A percentile compares a stretch with the other conserved stretches of the same genome.
These are phyloP conservation scores for Echeneis naucrates DNA, from an alignment of 2,797 vertebrate species.

Conservation along the genomic window DNA sequence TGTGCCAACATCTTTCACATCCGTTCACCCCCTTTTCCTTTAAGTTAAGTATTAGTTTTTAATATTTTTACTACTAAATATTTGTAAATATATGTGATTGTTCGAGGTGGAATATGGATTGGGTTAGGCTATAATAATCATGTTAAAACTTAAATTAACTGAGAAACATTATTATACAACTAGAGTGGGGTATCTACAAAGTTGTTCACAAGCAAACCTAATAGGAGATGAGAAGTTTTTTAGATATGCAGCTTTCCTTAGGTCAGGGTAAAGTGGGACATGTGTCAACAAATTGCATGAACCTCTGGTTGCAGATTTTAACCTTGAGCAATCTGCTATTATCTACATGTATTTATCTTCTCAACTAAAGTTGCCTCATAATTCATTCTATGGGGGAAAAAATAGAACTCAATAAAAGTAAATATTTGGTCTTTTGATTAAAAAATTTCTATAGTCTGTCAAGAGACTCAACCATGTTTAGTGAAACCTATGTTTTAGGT, in stretches of 20 bases:
- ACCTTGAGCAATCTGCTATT: background rate
- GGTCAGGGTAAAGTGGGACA: background rate
- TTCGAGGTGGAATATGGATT: background rate
- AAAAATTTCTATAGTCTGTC: background rate
- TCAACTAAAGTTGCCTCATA: background rate
- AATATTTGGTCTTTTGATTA: background rate
- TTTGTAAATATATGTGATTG: background rate
- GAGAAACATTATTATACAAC: background rate
- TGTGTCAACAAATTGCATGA: background rate
- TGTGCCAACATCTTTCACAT: slow-evolving; percentile 51
- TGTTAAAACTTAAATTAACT: background rate
- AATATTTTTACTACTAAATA: slow-evolving; percentile 4
- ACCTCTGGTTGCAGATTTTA: background rate
- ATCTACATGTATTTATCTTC: background rate
- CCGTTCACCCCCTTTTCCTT: slow-evolving; percentile 36
- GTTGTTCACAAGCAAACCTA: background rate
- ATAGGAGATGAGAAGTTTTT: background rate
- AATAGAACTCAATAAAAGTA: background rate
- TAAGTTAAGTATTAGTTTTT: no score
- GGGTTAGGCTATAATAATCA: background rate
- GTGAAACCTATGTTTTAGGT: background rate
- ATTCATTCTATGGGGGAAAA: background rate
- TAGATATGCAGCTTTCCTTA: background rate
- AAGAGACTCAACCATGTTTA: background rate
- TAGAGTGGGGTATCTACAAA: background rate